Base-by-base conservation (phyloP, 2,113 vertebrate genomes). In the Azemiops feae region DNA sequence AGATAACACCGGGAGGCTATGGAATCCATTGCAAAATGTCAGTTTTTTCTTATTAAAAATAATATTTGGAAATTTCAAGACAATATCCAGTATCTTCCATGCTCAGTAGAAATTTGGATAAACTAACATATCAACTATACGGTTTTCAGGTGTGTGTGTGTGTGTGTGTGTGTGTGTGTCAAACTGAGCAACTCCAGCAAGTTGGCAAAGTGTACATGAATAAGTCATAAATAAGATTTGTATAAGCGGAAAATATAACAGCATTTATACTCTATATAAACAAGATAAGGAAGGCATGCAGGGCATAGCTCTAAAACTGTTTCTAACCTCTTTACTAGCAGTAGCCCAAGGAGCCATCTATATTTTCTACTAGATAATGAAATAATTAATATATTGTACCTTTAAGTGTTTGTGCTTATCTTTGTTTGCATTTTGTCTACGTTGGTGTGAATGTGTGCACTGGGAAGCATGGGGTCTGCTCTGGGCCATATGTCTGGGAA, bases 1-100 rank as follows among this genome's bases (percentile, higher is more conserved):
- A 92, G 91, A 5, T 57, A 34, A 52, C 14, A 12, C 22, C 25
- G 57, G n/a, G 50, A 85, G 52, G 7, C 10, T 93, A 14, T 58
- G n/a, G 39, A 52, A 64, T 43, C 60, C n/a, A 86, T 8, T 34
- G 22, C 45, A 53, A 90, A 86, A 30, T 52, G 69, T 34, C 43
- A 52, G 39, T 60, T 39, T 81, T 88, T 89, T 39, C 30, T 90
- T 85, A 93, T 23, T 93, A 89, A 60, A 90, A 93, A 93, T 87
- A 64, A 60, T 64, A 47, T 22, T 64, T 52, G 92, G 53, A 89
- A 10, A 86, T 86, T 39, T 64, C n/a, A 86, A 34, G 55, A 64
- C 20, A 87, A 53, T 90, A 47, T 25, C 30, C 5, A 60, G 47
- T n/a, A 34, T 60, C 54, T 18, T 86, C 25, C 39, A 16, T 30